phyloP scores from a whole-genome alignment of 1,140 invertebrate genomes.

The Solenopsis fugax region DNA sequence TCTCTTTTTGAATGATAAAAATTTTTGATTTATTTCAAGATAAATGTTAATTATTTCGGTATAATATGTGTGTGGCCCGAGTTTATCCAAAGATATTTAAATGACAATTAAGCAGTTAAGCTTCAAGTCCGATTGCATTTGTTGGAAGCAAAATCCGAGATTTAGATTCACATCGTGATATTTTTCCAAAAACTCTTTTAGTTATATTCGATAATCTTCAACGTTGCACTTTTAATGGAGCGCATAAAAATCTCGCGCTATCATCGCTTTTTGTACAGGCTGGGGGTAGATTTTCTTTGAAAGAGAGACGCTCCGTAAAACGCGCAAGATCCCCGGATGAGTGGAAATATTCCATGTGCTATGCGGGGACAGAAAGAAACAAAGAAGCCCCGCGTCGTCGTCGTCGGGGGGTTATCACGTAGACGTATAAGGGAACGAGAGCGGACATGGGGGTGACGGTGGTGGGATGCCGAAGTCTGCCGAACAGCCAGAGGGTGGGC shows the following conservation, averaged over 20 bases:
- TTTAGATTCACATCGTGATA: neutral
- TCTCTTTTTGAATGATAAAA: neutral
- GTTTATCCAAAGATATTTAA: neutral
- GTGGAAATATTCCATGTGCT: slow-evolving; percentile 70
- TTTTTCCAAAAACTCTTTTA: neutral
- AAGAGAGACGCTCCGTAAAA: slow-evolving; percentile 24
- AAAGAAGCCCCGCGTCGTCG: slow-evolving; percentile 77
- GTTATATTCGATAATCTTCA: neutral
- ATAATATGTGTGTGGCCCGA: neutral
- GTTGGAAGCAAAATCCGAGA: neutral
- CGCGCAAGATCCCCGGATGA: slow-evolving; percentile 50
- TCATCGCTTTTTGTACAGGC: slow-evolving; percentile 60
- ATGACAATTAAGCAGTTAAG: neutral
- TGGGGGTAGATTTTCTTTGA: slow-evolving; percentile 4
- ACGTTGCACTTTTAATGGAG: neutral
- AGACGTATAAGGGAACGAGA: slow-evolving; percentile 53
- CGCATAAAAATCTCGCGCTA: slow-evolving; percentile 56
- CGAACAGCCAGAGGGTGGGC: slow-evolving; percentile 32
- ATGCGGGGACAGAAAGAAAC: slow-evolving; percentile 77
- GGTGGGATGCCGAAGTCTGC: slow-evolving; percentile 78
- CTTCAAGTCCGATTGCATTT: neutral
- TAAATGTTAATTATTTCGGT: neutral
- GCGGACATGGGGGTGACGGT: slow-evolving; percentile 67
- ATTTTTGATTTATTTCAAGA: slow-evolving; percentile 2
- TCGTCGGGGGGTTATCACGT: slow-evolving; percentile 64